Evolutionary conservation across 2,888 invertebrate genomes (phyloP), one percentile per base, ranked within the genome.

Genomic region (Saturnia japonica): DNA sequence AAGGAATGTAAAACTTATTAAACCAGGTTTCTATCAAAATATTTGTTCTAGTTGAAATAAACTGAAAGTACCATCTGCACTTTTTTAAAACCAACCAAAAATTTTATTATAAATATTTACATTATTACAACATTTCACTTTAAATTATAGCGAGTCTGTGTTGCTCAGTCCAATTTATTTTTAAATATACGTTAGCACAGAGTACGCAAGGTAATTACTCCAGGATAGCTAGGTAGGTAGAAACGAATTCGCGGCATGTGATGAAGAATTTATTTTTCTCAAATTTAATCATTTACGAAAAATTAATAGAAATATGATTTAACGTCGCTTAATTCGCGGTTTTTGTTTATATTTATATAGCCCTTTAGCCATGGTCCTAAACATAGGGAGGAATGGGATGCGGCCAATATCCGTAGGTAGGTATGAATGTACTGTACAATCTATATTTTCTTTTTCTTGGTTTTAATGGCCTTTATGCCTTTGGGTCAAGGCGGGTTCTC

Each of bases 31-130:
- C 74, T 79, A 83, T 82, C 85, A 78, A 83, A 87, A 88, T 85
- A 86, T 88, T 88, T 88, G 81, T 78, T 74, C 73, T 74, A 75
- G 74, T 72, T 66, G 70, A 72, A 70, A 74, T 73, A 79, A 80
- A 80, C 74, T 72, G 43, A 76, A 79, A 77, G 76, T 71, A 77
- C 71, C 82, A 82, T 75, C 76, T 80, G 82, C 71, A 76, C 74
- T 74, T 71, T 79, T 75, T 75, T 74, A 80, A 82, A 83, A 82
- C 76, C 82, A 85, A 82, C 79, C 70, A 72, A 73, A 64, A 62
- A 40, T 40, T 22, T 34, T 69, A 51, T n/a, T 73, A 71, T 70
- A 78, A 74, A 79, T 72, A 75, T 73, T 77, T 72, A 69, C 57
- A 34, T 67, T 70, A 72, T 67, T 64, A 72, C 9, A n/a, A 68